Conservation (phyloP, 2,888 invertebrate genomes). For the Limnephilus marmoratus region DNA sequence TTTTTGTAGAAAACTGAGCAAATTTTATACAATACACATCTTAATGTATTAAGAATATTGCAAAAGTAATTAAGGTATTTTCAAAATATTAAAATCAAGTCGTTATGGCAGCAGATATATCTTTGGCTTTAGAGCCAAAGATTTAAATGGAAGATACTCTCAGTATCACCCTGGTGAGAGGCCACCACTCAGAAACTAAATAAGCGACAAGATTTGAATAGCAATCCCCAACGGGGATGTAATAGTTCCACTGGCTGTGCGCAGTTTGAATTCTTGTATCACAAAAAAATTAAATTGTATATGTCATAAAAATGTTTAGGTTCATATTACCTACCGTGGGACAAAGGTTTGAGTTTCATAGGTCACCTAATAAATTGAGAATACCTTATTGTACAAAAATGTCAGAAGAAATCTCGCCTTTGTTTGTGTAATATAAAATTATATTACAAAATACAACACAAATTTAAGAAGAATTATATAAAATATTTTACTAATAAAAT, state of each 20-base stretch:
- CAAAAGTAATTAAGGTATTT: too few relatives aligned
- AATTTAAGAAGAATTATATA: neutral
- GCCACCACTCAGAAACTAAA: neutral
- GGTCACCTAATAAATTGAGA: neutral
- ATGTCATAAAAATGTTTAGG: too few relatives aligned
- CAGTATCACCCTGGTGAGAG: neutral
- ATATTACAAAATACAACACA: neutral
- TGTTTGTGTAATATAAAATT: neutral
- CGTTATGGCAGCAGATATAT: too few relatives aligned
- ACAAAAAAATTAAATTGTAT: neutral
- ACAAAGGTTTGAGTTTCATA: neutral
- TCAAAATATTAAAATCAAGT: too few relatives aligned
- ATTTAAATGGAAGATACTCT: neutral
- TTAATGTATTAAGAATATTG: too few relatives aligned
- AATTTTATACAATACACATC: too few relatives aligned
- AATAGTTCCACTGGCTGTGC: neutral
- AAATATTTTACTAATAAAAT: neutral
- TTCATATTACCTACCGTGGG: neutral
- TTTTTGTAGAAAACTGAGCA: too few relatives aligned
- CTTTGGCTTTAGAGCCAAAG: too few relatives aligned
- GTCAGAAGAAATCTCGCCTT: neutral
- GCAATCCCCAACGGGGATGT: neutral
- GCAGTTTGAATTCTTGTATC: neutral
- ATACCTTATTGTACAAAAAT: neutral
- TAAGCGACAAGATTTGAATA: neutral